A percentile compares a stretch with the other conserved stretches of the same genome.
Evolutionary conservation across 2,888 invertebrate genomes (phyloP).

Genomic region (Neria commutata): DNA sequence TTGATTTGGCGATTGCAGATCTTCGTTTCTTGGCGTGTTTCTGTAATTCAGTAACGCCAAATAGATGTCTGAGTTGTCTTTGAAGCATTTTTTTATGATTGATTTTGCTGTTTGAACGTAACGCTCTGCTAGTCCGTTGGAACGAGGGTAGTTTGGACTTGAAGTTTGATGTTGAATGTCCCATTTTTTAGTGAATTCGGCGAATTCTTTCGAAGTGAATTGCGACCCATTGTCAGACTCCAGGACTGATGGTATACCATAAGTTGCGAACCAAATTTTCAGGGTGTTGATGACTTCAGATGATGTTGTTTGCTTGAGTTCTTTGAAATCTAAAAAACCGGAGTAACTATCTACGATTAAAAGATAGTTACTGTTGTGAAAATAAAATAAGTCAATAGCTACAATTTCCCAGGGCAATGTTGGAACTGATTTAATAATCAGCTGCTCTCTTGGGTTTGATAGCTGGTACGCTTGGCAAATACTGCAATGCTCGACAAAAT

Average conservation of each 20-base stretch:
- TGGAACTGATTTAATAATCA: too few relatives aligned
- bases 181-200: conserved; percentile 24
- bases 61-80: conserved; percentile 19
- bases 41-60: conserved; percentile 26
- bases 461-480: conserved; percentile 20
- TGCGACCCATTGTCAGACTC: conserved; percentile 28
- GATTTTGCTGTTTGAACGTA: conserved; percentile 29
- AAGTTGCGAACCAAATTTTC: conserved; percentile 27
- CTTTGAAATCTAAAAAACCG: conserved; percentile 23
- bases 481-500: conserved; percentile 22
- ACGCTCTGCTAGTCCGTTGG: conserved; percentile 29
- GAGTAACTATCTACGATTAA: conserved; percentile 24
- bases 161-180: conserved; percentile 27
- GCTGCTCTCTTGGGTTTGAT: conserved; percentile 7
- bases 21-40: conserved; percentile 27
- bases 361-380: conserved; percentile 14
- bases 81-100: conserved; percentile 27
- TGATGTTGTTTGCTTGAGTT: conserved; percentile 26
- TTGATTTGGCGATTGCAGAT: conserved; percentile 25
- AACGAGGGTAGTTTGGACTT: conserved; percentile 26
- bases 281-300: conserved; percentile 18
- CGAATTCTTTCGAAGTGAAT: conserved; percentile 26
- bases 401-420: conserved; percentile 16
- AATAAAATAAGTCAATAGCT: conserved; percentile 11
- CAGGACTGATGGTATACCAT: conserved; percentile 26